Evolutionary conservation across 2,797 vertebrate species (phyloP).

Genomic region (Parauchenoglanis ngamensis): DNA sequence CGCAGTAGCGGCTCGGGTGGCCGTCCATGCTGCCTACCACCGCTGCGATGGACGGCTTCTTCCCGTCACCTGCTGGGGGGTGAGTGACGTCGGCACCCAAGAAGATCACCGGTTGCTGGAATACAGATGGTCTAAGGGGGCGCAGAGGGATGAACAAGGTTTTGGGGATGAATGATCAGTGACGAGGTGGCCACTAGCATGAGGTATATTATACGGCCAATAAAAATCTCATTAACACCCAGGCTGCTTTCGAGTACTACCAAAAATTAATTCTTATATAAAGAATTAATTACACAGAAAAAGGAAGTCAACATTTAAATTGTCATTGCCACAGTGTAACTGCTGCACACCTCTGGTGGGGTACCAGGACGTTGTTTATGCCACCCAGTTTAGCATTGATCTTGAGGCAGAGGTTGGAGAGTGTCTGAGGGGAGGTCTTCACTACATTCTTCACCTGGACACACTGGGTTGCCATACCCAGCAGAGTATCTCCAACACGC

Average conservation of each 20-base stretch:
- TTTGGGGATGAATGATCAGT: not conserved
- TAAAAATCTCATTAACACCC: not conserved
- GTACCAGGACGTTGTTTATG: constrained; percentile 97
- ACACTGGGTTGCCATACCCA: constrained; percentile 98
- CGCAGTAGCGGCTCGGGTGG: constrained; percentile 96
- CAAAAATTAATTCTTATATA: not conserved
- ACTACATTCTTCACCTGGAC: constrained; percentile 99
- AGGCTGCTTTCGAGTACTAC: not conserved
- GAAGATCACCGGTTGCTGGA: constrained; percentile 98
- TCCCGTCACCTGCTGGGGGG: constrained; percentile 92
- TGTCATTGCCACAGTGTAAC: not conserved
- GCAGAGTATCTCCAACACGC: constrained; percentile 94
- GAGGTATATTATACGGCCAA: not conserved
- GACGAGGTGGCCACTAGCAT: not conserved
- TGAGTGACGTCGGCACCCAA: constrained; percentile 94
- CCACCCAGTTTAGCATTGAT: constrained; percentile 98
- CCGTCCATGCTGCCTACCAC: constrained; percentile 99
- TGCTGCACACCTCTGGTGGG: constrained; percentile 91
- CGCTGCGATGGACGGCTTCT: constrained; percentile 95
- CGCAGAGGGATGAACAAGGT: not conserved
- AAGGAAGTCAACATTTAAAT: not conserved
- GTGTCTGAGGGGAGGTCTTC: constrained; percentile 97
- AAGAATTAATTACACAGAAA: not conserved
- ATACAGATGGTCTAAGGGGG: constrained; percentile 87
- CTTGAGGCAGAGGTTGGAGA: constrained; percentile 98